Evolutionary conservation across 2,888 invertebrate species (phyloP).

Genomic region (Drosophila emarginata): DNA sequence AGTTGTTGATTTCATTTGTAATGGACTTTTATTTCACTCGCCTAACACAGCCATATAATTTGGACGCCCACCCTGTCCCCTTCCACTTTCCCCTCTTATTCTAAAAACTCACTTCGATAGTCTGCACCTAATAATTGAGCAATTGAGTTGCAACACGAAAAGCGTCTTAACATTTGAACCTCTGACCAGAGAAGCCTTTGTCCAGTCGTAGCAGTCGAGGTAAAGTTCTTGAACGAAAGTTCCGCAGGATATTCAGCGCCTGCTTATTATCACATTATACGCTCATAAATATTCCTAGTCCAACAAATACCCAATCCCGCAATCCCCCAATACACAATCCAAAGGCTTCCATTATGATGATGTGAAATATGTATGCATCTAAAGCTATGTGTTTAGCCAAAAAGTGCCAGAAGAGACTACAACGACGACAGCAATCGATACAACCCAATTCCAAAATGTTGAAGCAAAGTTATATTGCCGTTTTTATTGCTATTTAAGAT

Average conservation of each 20-base stretch:
- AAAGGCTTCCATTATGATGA: slow-evolving; percentile 49
- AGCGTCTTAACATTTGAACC: slow-evolving; percentile 78
- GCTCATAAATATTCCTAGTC: slow-evolving; percentile 73
- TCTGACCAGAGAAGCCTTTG: slow-evolving; percentile 22
- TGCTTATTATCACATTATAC: slow-evolving; percentile 75
- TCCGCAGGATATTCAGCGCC: slow-evolving; percentile 77
- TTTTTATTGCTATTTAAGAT: slow-evolving; percentile 42
- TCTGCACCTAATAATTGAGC: slow-evolving; percentile 71
- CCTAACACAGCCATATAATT: slow-evolving; percentile 71
- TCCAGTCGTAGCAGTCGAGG: slow-evolving; percentile 14
- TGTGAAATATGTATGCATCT: slow-evolving; percentile 45
- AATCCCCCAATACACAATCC: slow-evolving; percentile 36
- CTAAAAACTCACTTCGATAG: slow-evolving; percentile 10
- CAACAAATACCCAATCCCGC: slow-evolving; percentile 12
- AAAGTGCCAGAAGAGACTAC: slow-evolving; percentile 8
- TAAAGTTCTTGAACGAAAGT: slow-evolving; percentile 50
- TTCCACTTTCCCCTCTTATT: background rate
- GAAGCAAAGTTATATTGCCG: slow-evolving; percentile 40
- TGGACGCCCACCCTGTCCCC: slow-evolving; percentile 33
- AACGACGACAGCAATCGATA: slow-evolving; percentile 2
- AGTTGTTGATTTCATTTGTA: slow-evolving; percentile 78
- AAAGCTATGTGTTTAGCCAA: slow-evolving; percentile 18
- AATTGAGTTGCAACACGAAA: slow-evolving; percentile 76
- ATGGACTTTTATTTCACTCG: slow-evolving; percentile 77
- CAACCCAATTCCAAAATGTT: slow-evolving; percentile 36